These are phyloP conservation scores for Gambusia yucatana DNA, from an alignment of 2,797 vertebrate genomes.

Conservation along the genomic window DNA sequence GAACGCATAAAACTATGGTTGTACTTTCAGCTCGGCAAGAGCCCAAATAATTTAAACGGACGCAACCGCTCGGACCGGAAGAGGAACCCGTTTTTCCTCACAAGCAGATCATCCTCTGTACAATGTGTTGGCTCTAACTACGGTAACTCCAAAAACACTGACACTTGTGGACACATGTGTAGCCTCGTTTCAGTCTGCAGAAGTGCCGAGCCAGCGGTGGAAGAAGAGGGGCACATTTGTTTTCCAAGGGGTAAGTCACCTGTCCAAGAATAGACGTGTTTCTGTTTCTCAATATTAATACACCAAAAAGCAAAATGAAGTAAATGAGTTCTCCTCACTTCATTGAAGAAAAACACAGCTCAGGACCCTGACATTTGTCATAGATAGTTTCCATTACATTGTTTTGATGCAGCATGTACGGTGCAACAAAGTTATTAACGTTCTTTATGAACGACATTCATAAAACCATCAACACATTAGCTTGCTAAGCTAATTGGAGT, in stretches of 20 bases:
- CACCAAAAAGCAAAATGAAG: background rate
- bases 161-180: constrained; percentile 42
- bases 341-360: background rate
- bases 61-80: constrained; percentile 8
- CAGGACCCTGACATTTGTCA: background rate
- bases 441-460: background rate
- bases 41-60: background rate
- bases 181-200: background rate
- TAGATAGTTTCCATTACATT: background rate
- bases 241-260: background rate
- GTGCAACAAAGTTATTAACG: background rate
- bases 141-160: constrained; percentile 12
- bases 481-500: background rate
- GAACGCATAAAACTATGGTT: background rate
- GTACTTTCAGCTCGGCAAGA: background rate
- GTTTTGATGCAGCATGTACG: background rate
- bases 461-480: background rate
- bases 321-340: background rate
- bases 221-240: constrained; percentile 5
- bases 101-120: constrained; percentile 3
- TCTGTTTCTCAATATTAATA: background rate
- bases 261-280: background rate
- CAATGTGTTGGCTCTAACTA: background rate
- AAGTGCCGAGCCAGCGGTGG: constrained; percentile 1
- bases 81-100: background rate